Evolutionary conservation across 2,888 invertebrate species (phyloP).

Genomic region (Dysmachus trigonus): DNA sequence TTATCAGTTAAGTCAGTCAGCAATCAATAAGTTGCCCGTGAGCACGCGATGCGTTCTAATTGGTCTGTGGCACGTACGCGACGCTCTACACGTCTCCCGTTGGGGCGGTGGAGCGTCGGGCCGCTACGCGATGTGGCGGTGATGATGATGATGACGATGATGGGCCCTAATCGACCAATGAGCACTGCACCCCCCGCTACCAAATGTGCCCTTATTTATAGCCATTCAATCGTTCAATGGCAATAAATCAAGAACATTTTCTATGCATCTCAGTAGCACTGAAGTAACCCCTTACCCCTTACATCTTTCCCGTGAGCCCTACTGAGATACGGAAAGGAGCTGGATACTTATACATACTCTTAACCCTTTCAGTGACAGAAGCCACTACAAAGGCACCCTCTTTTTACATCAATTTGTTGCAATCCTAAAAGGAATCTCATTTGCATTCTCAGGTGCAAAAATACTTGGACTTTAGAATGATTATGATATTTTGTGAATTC

Average conservation of each 20-base stretch:
- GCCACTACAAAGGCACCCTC: too few relatives aligned
- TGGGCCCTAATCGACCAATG: neutral
- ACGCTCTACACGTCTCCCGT: neutral
- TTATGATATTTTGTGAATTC: too few relatives aligned
- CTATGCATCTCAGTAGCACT: neutral
- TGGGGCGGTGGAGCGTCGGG: neutral
- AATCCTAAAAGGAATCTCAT: too few relatives aligned
- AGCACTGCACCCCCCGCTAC: neutral
- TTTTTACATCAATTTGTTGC: too few relatives aligned
- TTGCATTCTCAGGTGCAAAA: too few relatives aligned
- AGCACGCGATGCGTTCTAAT: slow-evolving; percentile 38
- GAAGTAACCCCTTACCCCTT: neutral
- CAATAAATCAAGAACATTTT: slow-evolving; percentile 3
- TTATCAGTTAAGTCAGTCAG: slow-evolving; percentile 32
- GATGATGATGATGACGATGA: neutral
- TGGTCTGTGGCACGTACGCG: slow-evolving; percentile 21
- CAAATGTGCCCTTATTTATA: neutral
- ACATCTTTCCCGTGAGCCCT: neutral
- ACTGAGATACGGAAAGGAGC: neutral
- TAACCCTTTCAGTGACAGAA: too few relatives aligned
- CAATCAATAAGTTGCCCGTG: slow-evolving; percentile 33
- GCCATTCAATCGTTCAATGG: slow-evolving; percentile 6
- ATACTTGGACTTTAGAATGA: too few relatives aligned
- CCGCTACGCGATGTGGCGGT: neutral
- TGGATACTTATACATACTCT: too few relatives aligned